phyloP scores from a whole-genome alignment of 2,797 vertebrate species.

The Setipinna tenuifilis region DNA sequence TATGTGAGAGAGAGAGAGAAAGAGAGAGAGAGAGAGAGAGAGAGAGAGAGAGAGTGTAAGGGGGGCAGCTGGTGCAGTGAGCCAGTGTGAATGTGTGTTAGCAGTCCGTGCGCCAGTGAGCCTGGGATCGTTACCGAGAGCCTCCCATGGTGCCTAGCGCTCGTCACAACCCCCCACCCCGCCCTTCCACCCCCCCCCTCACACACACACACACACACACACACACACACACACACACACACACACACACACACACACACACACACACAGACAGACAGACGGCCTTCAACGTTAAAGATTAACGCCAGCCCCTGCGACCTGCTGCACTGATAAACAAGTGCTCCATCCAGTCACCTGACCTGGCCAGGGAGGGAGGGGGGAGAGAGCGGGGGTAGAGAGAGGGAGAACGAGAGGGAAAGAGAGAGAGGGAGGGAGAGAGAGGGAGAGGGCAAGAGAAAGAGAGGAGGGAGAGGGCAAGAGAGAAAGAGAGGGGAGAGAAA shows the following conservation, averaged over 20 bases:
- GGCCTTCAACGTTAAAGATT: constrained; percentile 28
- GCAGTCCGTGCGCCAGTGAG: not conserved
- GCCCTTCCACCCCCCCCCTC: not conserved
- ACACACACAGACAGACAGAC: constrained; percentile 16
- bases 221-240: constrained; percentile 14
- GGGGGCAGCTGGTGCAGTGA: constrained; percentile 7
- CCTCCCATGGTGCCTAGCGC: constrained; percentile 27
- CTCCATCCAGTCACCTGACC: constrained; percentile 44
- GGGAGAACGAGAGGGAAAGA: not conserved
- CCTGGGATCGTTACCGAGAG: not conserved
- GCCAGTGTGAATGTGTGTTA: not conserved
- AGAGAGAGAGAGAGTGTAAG: no score
- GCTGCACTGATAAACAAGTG: constrained; percentile 36
- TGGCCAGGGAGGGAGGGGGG: constrained; percentile 21
- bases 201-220: not conserved
- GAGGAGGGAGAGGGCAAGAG: not conserved
- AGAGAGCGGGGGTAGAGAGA: not conserved
- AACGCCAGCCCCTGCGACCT: constrained; percentile 29
- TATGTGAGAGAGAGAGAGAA: no score
- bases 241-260: not conserved
- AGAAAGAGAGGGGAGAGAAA: not conserved
- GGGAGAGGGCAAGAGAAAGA: not conserved
- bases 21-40: no score
- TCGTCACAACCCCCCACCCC: not conserved
- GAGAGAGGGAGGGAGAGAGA: not conserved